phyloP scores from a whole-genome alignment of 2,113 vertebrate genomes.

The Baryphthengus martii region DNA sequence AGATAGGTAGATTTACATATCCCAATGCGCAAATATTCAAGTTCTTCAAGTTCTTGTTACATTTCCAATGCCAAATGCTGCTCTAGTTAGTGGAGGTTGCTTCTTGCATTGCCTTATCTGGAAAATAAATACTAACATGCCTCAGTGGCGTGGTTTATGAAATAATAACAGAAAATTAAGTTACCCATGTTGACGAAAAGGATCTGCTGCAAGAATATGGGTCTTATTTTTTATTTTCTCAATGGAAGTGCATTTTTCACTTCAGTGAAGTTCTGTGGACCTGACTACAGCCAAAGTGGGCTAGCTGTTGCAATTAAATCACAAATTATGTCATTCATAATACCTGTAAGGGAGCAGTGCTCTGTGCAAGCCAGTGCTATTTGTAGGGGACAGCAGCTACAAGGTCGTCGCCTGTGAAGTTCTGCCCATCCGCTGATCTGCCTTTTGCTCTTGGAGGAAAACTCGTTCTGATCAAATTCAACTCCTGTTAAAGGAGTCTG shows the following conservation, averaged over 20 bases:
- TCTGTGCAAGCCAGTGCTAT: background rate
- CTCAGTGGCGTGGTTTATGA: background rate
- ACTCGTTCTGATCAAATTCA: background rate
- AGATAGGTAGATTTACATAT: background rate
- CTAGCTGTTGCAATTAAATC: background rate
- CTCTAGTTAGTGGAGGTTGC: background rate
- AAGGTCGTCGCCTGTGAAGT: background rate
- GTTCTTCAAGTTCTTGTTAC: background rate
- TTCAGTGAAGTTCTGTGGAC: background rate
- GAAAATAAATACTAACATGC: background rate
- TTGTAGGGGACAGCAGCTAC: background rate
- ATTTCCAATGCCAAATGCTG: background rate
- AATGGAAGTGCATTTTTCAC: background rate
- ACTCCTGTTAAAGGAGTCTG: accelerated
- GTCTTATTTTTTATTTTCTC: background rate
- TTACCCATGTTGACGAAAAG: background rate
- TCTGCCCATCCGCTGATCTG: background rate
- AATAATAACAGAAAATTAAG: background rate
- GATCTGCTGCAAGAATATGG: background rate
- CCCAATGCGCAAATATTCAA: background rate
- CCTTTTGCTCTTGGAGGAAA: background rate
- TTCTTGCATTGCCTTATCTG: background rate
- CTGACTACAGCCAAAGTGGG: background rate
- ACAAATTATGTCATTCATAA: background rate
- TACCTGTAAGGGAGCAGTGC: background rate